Evolutionary conservation across 2,888 invertebrate genomes (phyloP).

Genomic region (Gymnoscelis rufifasciata): DNA sequence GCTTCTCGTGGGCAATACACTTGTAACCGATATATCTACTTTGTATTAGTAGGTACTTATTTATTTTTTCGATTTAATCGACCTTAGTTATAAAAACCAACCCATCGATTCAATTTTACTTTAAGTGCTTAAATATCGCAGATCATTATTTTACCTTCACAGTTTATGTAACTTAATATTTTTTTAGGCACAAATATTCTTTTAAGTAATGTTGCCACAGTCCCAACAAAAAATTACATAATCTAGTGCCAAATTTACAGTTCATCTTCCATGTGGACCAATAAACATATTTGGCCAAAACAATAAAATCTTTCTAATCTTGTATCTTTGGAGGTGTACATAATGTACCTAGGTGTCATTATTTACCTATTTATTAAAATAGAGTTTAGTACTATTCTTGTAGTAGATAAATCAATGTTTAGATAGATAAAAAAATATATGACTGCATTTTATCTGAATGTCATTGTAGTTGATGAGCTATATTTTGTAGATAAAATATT

Average conservation of each 20-base stretch:
- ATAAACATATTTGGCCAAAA: not conserved
- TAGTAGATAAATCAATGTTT: conserved; percentile 2
- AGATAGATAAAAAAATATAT: conserved; percentile 14
- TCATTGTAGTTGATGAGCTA: conserved; percentile 6
- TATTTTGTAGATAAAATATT: conserved; percentile 11
- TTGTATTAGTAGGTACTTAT: not conserved
- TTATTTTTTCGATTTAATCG: conserved; percentile 5
- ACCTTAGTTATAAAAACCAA: conserved; percentile 1
- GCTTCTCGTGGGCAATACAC: conserved; percentile 1
- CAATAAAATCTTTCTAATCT: not conserved
- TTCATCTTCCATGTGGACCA: not conserved
- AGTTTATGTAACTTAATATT: not conserved
- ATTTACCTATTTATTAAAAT: not conserved
- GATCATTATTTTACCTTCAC: not conserved
- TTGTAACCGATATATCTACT: no score
- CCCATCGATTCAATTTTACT: conserved; percentile 5
- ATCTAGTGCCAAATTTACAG: not conserved
- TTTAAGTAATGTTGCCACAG: no score
- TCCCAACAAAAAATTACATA: no score
- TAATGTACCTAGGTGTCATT: not conserved
- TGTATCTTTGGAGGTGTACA: not conserved
- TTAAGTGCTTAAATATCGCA: not conserved
- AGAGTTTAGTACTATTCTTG: not conserved
- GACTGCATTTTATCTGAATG: conserved; percentile 14
- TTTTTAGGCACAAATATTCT: not conserved